Percentiles rank a stretch among this genome's conserved stretches.
Evolutionary conservation across 23 tunicate genomes (phyloP).

Genomic region (Trididemnum clinides): DNA sequence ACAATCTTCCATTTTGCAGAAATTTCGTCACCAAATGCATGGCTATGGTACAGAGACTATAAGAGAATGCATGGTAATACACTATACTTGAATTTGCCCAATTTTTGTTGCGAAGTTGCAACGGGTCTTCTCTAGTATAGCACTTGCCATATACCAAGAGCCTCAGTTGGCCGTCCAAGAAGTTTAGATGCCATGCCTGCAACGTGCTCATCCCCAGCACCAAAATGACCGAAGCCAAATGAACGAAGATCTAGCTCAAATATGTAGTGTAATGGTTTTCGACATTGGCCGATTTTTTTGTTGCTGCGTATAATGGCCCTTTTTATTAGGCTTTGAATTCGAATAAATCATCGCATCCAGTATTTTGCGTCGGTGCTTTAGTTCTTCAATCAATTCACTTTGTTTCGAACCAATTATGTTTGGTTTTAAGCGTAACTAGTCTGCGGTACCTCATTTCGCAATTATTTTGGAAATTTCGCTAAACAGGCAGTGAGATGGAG

Average conservation of each 20-base stretch:
- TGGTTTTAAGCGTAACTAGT: too few relatives aligned
- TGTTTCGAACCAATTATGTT: too few relatives aligned
- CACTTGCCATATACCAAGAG: background rate
- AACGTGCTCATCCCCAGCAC: too few relatives aligned
- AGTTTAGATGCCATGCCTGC: background rate
- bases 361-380: too few relatives aligned
- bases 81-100: background rate
- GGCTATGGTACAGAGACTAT: background rate
- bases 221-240: background rate
- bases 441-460: too few relatives aligned
- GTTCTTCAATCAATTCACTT: too few relatives aligned
- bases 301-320: too few relatives aligned
- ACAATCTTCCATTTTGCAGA: background rate
- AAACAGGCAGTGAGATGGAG: too few relatives aligned
- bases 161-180: background rate
- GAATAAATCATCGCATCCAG: too few relatives aligned
- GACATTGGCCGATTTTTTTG: background rate
- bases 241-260: background rate
- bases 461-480: too few relatives aligned
- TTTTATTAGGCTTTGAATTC: too few relatives aligned
- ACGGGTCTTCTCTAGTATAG: background rate
- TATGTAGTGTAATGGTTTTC: background rate
- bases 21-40: background rate
- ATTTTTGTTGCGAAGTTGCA: background rate
- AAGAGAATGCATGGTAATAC: too few relatives aligned